Evolutionary conservation across 2,888 invertebrate genomes (phyloP), one percentile per base, ranked within the genome.

Genomic region (Polydrusus cervinus): DNA sequence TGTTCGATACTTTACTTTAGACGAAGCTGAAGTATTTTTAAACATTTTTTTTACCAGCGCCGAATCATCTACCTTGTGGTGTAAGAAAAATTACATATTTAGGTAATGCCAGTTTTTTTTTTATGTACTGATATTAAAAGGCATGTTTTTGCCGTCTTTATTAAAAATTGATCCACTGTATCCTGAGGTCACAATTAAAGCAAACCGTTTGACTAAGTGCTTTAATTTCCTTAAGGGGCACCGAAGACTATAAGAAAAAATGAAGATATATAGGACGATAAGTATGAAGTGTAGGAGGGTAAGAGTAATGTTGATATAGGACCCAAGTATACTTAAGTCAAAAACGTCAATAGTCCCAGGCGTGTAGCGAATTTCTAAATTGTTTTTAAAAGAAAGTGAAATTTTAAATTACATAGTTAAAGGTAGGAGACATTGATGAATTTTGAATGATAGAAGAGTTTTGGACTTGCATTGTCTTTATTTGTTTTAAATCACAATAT

Each of bases 181-280:
- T 14, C 14, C 25, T n/a, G 34, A 16, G 16, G 34, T 25, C 49
- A 47, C 65, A 65, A 65, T 65, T 65, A 65, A 64, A 34, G 30
- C 3, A 16, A 49, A 47, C 65, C 30, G 65, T 49, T 64, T 65
- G 49, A 49, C 65, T 49, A 30, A 65, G 34, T 47, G 65, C 65
- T 49, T 65, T 65, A 49, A 65, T 65, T 65, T 65, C 65, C 65
- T 65, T 65, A 49, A 65, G 38, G 45, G 65, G 49, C 47, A n/a
- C 47, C 47, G 18, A 65, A 49, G 30, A 30, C 49, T 30, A 49
- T 49, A 34, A 49, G 65, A 38, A 65, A 65, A 64, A 65, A 65
- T 49, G 47, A 49, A 65, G 65, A 65, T 65, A 49, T 65, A 65
- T 65, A 30, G 30, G 51, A 16, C n/a, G 65, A 65, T 38, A 65